Percentiles rank a stretch among this genome's conserved stretches.
phyloP scores from a whole-genome alignment of 2,888 invertebrate species.

The Augiades crinisus region DNA sequence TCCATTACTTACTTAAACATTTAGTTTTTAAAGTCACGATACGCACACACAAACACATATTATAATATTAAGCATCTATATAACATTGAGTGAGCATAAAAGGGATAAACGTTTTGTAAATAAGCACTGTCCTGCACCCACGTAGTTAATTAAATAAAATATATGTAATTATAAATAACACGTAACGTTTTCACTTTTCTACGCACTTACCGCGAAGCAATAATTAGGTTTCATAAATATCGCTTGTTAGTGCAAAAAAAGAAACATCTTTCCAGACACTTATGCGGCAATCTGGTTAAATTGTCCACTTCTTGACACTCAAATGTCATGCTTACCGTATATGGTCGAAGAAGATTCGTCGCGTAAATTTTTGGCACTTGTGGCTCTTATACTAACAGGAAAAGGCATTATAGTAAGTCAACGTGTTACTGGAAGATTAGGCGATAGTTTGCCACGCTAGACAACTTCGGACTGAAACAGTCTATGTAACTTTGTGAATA shows the following conservation, averaged over 20 bases:
- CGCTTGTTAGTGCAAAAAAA: constrained; percentile 21
- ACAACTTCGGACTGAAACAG: no score
- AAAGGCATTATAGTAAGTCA: no score
- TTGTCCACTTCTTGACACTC: constrained; percentile 28
- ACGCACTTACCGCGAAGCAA: constrained; percentile 21
- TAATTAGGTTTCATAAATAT: constrained; percentile 21
- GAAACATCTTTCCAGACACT: constrained; percentile 20
- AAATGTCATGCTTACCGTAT: constrained; percentile 29
- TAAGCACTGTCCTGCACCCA: not conserved
- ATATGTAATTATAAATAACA: constrained; percentile 19
- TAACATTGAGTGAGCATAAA: not conserved
- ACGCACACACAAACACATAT: no score
- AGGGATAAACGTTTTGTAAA: constrained; percentile 6
- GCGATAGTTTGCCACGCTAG: no score
- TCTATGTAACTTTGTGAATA: no score
- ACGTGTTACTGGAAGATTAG: no score
- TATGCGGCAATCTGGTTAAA: constrained; percentile 28
- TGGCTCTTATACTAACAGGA: no score
- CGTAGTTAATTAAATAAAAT: constrained; percentile 14
- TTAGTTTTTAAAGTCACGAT: no score
- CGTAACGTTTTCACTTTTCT: constrained; percentile 12
- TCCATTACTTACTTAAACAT: no score
- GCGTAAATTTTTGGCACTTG: constrained; percentile 15
- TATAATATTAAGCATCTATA: no score
- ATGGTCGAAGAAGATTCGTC: constrained; percentile 19